Base-by-base conservation (phyloP, 23 tunicate species). In the Phallusia fumigata region DNA sequence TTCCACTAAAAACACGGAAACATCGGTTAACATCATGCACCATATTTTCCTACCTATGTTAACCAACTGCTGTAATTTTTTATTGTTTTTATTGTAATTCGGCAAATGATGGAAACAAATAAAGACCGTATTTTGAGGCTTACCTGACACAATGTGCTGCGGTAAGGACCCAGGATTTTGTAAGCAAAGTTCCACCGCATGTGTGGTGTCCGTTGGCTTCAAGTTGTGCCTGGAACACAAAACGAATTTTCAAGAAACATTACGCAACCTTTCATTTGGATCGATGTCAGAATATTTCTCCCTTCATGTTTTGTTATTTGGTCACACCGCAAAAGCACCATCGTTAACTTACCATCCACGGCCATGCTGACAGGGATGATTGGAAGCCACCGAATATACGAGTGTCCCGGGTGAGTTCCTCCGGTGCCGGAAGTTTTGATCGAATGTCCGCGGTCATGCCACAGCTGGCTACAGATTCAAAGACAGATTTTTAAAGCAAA, bases 281-380 rank as follows among this genome's bases (percentile, higher is more conserved):
- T n/a, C n/a, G n/a, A n/a, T n/a, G n/a, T n/a, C n/a, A n/a, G n/a
- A n/a, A n/a, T n/a, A n/a, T n/a, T n/a, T n/a, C n/a, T n/a, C n/a
- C n/a, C n/a, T n/a, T n/a, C n/a, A n/a, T n/a, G n/a, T n/a, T n/a
- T 40, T 40, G 47, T 40, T 40, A 40, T 10, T 40, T n/a, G n/a
- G n/a, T n/a, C n/a, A n/a, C n/a, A n/a, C n/a, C n/a, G 16, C 26
- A 74, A 74, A 30, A 74, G 22, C 19, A n/a, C n/a, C n/a, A n/a
- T n/a, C n/a, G 45, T 16, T 47, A 3, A 40, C 80, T 74, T 75
- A 74, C 86, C 86, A 83, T 83, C 86, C 86, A 83, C 30, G 86
- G 80, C 86, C 86, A 83, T n/a, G 53, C 58, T 31, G 81, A 77
- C 19, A 77, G 35, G 3, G 33, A 3, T 3, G 81, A 32, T 16